Evolutionary conservation across 2,797 vertebrate species (phyloP).

Genomic region (Sternarchorhynchus goeldii): DNA sequence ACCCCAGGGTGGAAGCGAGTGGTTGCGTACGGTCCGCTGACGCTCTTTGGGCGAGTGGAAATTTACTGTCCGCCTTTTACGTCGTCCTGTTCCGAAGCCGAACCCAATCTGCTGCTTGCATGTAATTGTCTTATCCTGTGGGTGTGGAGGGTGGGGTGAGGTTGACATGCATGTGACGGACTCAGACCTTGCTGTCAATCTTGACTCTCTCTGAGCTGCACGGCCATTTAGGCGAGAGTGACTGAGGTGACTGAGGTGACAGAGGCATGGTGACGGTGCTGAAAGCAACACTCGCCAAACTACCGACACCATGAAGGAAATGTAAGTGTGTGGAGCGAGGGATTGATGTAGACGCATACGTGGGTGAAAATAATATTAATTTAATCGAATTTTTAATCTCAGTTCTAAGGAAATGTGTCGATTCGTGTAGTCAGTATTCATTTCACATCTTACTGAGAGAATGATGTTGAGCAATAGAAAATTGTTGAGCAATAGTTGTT

Average conservation of each 20-base stretch:
- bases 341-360: background rate
- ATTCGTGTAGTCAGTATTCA: too few species aligned
- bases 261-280: conserved; percentile 59
- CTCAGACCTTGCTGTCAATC: conserved; percentile 39
- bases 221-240: conserved; percentile 39
- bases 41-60: conserved; percentile 58
- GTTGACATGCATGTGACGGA: too few species aligned
- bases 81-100: conserved; percentile 49
- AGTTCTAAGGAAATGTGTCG: too few species aligned
- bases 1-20: conserved; percentile 43
- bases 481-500: too few species aligned
- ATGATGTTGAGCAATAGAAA: too few species aligned
- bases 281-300: conserved; percentile 42
- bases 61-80: conserved; percentile 58
- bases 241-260: conserved; percentile 14
- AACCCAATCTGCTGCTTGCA: conserved; percentile 62
- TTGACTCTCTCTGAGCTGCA: conserved; percentile 53
- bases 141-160: conserved; percentile 18
- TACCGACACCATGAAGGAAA: conserved; percentile 59
- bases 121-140: conserved; percentile 65
- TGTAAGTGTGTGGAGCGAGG: conserved; percentile 53
- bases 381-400: too few species aligned
- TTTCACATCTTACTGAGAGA: too few species aligned
- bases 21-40: conserved; percentile 32
- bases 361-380: background rate